These are phyloP conservation scores for Chrysogorgia sp. DNA, from an alignment of 92 coral and sea anemone genomes.

Conservation along the genomic window DNA sequence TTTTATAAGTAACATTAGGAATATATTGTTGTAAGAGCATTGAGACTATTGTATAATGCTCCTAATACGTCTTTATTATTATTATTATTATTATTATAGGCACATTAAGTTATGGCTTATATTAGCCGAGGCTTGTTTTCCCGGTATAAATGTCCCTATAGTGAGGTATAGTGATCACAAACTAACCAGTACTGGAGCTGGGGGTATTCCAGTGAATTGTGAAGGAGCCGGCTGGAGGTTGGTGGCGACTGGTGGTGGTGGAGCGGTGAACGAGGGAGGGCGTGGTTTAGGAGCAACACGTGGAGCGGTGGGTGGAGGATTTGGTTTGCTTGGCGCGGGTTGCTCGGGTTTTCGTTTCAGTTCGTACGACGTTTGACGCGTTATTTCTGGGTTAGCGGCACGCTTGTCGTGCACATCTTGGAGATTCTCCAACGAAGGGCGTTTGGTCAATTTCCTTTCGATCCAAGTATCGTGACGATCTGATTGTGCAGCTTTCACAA, in stretches of 20 bases:
- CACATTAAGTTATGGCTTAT: too few relatives aligned
- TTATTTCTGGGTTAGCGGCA: not conserved
- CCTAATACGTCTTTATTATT: too few relatives aligned
- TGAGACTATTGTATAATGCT: too few relatives aligned
- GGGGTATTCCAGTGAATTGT: conserved; percentile 10
- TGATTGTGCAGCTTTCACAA: conserved; percentile 33
- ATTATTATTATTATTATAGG: too few relatives aligned
- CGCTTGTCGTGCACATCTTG: not conserved
- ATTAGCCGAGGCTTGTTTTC: not conserved
- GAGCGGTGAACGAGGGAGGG: conserved; percentile 2
- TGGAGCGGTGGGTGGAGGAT: conserved; percentile 41
- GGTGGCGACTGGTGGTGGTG: conserved; percentile 48
- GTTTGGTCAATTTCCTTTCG: conserved; percentile 28
- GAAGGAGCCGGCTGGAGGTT: not conserved
- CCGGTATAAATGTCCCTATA: not conserved
- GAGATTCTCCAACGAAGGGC: conserved; percentile 23
- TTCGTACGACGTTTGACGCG: not conserved
- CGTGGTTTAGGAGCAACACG: conserved; percentile 60
- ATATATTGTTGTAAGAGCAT: too few relatives aligned
- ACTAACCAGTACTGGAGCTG: conserved; percentile 40
- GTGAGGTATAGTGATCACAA: not conserved
- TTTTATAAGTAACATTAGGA: too few relatives aligned
- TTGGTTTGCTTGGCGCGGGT: conserved; percentile 46
- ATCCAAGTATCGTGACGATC: conserved; percentile 44
- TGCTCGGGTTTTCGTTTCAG: conserved; percentile 43